A percentile compares a stretch with the other conserved stretches of the same genome.
Evolutionary conservation across 2,113 vertebrate species (phyloP).

Genomic region (Carassius carassius): DNA sequence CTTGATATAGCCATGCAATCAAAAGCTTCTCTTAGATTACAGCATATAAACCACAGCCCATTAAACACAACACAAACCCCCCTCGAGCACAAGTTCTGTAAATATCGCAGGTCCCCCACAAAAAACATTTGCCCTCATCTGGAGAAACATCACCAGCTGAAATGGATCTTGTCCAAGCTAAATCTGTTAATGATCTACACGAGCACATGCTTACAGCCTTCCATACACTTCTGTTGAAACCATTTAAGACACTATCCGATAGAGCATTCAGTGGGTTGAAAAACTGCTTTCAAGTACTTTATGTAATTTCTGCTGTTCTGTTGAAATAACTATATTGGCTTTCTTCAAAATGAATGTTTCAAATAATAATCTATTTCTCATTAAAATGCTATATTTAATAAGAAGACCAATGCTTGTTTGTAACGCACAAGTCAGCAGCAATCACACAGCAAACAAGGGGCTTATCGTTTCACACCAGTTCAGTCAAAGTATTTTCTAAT

Average conservation of each 20-base stretch:
- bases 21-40: conserved; percentile 60
- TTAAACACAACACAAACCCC: conserved; percentile 7
- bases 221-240: conserved; percentile 34
- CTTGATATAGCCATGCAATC: conserved; percentile 70
- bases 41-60: conserved; percentile 30
- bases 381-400: conserved; percentile 86
- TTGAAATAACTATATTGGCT: conserved; percentile 77
- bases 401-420: conserved; percentile 73
- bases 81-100: conserved; percentile 50
- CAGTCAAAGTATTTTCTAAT: background rate
- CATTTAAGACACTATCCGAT: conserved; percentile 18
- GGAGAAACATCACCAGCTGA: conserved; percentile 46
- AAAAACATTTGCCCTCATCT: background rate
- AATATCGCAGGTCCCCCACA: conserved; percentile 15
- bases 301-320: conserved; percentile 79
- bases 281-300: conserved; percentile 76
- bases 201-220: conserved; percentile 45
- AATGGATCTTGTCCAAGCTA: background rate
- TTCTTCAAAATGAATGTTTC: conserved; percentile 85
- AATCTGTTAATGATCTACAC: conserved; percentile 24
- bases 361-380: conserved; percentile 85
- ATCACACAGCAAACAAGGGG: background rate
- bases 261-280: conserved; percentile 66
- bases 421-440: conserved; percentile 50
- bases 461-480: background rate